These are phyloP conservation scores for Isichthys henryi DNA, from an alignment of 2,113 vertebrate genomes.

Conservation along the genomic window DNA sequence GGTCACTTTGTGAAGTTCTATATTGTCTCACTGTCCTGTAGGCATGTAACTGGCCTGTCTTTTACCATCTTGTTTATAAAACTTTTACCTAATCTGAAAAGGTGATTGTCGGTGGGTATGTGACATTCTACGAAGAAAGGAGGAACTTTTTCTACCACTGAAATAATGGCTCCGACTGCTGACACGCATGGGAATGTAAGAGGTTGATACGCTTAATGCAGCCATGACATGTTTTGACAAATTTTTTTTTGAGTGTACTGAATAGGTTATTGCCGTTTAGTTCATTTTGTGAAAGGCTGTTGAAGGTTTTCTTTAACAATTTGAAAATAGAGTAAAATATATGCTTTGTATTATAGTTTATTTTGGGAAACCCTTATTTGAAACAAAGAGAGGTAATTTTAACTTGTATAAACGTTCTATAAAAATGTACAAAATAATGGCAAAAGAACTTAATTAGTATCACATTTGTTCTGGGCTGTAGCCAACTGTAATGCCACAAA, in stretches of 20 bases:
- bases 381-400: background rate
- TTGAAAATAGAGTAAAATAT: background rate
- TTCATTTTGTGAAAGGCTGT: background rate
- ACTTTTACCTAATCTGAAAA: background rate
- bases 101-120: background rate
- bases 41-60: background rate
- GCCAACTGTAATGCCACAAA: background rate
- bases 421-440: background rate
- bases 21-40: background rate
- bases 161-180: background rate
- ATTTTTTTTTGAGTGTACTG: background rate
- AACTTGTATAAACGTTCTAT: background rate
- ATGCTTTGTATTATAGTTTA: background rate
- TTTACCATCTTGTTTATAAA: background rate
- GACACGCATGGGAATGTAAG: background rate
- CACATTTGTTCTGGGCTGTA: background rate
- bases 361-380: background rate
- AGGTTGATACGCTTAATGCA: background rate
- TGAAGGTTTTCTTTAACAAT: background rate
- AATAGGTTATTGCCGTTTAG: background rate
- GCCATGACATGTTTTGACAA: background rate
- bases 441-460: background rate
- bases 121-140: background rate
- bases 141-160: background rate
- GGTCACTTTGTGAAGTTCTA: background rate